Base-by-base conservation (phyloP, 2,113 vertebrate species). In the Choloepus hoffmanni region DNA sequence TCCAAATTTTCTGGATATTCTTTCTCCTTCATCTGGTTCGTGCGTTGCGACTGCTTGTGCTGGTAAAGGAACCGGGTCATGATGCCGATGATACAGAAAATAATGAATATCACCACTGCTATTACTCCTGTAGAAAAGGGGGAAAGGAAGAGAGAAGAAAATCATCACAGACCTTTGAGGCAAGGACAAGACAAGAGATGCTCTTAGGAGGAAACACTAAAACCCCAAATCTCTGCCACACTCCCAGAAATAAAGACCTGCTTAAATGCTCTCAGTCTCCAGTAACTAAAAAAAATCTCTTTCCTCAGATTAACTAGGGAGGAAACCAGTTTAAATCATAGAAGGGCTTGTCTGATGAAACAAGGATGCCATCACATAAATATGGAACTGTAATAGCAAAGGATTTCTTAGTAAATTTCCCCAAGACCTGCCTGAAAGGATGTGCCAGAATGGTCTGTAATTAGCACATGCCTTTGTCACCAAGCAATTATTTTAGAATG, bases 21-120 rank as follows among this genome's bases (percentile, higher is more conserved):
- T 85, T 99, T 99, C 96, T 99, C 99, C 95, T 99, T 99, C 67
- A 96, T 96, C 97, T 99, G 99, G 96, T 92, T 98, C 62, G 96
- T 98, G 33, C 97, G 98, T 95, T 98, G 99, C 26, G 99, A 98
- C 94, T 99, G 99, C 90, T 99, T 99, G 87, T 99, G 99, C 93
- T 99, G 99, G 98, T 99, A 99, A 33, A 99, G 98, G 97, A 99
- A 99, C 95, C 99, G 99, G 91, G 98, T 98, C 98, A 99, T 99
- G 97, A 99, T 98, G 28, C 99, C 99, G 55, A 99, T 97, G 43
- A 99, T 98, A 24, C 99, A 99, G 96, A 99, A 99, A 36, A 99
- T 99, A 92, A 99, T 98, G 97, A 99, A 99, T 96, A 99, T 99
- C 95, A 99, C 99, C 24, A 99, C 99, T 0, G 99, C 99, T 95